Evolutionary conservation across 1,140 invertebrate genomes (phyloP).

Genomic region (Doryteuthis pealeii): DNA sequence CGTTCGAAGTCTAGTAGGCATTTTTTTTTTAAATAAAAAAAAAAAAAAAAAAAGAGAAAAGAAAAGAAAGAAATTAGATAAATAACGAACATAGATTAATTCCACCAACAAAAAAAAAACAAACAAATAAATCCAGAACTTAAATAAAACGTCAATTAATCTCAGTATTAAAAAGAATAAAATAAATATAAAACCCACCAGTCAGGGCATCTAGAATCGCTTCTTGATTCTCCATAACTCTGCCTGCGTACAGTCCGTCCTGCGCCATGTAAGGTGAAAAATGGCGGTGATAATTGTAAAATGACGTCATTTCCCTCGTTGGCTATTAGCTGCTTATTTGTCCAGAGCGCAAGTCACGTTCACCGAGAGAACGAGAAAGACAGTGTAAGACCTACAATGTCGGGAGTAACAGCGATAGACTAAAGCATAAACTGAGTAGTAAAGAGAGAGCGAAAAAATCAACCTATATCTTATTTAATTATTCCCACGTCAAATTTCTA

Average conservation of each 20-base stretch:
- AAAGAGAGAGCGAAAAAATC: too few relatives aligned
- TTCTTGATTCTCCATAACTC: constrained; percentile 52
- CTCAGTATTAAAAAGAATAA: not conserved
- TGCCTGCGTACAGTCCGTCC: not conserved
- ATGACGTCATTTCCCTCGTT: constrained; percentile 11
- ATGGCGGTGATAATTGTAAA: not conserved
- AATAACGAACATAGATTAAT: not conserved
- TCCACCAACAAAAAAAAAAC: too few relatives aligned
- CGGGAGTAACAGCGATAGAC: too few relatives aligned
- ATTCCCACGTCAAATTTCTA: too few relatives aligned
- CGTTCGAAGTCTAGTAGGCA: constrained; percentile 74
- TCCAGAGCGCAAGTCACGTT: not conserved
- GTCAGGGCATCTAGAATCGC: constrained; percentile 51
- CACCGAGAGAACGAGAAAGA: not conserved
- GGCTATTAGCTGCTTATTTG: not conserved
- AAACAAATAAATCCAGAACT: constrained; percentile 17
- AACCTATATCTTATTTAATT: too few relatives aligned
- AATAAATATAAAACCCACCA: constrained; percentile 30
- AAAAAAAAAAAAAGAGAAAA: constrained; percentile 21
- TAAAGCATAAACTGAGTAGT: too few relatives aligned
- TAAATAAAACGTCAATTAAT: not conserved
- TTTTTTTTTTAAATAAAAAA: constrained; percentile 17
- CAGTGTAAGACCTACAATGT: too few relatives aligned
- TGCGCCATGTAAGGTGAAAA: constrained; percentile 7
- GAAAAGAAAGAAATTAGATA: constrained; percentile 2